Base-by-base conservation (phyloP, 2,797 vertebrate species). In the Enteromius argenteus region DNA sequence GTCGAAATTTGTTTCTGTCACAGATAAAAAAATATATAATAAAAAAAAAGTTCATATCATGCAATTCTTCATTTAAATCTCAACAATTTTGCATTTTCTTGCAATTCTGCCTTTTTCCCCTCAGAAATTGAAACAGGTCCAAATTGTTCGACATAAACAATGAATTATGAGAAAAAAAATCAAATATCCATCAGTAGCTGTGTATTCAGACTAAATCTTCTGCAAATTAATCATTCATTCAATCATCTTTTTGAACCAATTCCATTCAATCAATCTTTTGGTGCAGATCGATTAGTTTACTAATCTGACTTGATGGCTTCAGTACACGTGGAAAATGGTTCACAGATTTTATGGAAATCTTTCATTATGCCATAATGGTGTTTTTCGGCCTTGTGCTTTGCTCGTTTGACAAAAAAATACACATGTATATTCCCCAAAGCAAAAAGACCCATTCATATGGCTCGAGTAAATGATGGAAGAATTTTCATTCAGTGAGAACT, bases 401-500 rank as follows among this genome's bases (percentile, higher is more conserved):
- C 30, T 35, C 30, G 4, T 5, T 53, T 53, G 49, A 53, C 30
- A 74, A 74, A 73, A 73, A 67, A 73, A 27, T 27, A n/a, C 17
- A 13, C 9, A 21, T 14, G 30, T 14, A 74, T 19, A 53, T 53
- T 58, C 51, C 39, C 4, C 32, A n/a, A 1, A 56, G 32, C 27
- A 53, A 53, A 73, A 53, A 74, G 0, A n/a, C 27, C 14, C 21
- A 53, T 74, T 53, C 5, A 35, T 53, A 76, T n/a, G 1, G 11
- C 21, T 23, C 2, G 21, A 76, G 51, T 39, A 58, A 76, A 58
- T 15, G 3, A 75, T 75, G 21, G 56, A 51, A 56, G 46, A 56
- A 58, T 5, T 39, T 76, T 23, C 21, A 76, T 76, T 76, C 35
- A 23, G 73, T 17, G 73, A 58, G 51, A 58, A 39, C 49, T 35